These are phyloP conservation scores for Cettia cetti DNA, from an alignment of 2,113 vertebrate genomes.

Conservation along the genomic window DNA sequence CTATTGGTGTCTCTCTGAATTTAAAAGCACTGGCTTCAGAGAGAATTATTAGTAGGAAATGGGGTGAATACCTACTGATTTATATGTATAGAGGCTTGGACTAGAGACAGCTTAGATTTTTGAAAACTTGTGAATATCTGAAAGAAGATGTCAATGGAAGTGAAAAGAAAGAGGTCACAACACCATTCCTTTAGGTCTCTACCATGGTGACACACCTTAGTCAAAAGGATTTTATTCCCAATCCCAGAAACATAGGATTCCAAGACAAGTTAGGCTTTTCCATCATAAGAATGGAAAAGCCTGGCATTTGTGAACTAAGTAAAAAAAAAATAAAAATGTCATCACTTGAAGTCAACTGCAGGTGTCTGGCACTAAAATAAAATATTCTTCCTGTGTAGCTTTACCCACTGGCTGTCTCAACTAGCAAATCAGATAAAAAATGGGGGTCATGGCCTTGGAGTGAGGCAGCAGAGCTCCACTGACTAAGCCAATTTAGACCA, in stretches of 20 bases:
- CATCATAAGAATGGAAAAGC: background rate
- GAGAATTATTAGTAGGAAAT: background rate
- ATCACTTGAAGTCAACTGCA: background rate
- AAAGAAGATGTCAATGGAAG: background rate
- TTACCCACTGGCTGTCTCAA: background rate
- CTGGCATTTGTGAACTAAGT: background rate
- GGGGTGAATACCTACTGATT: background rate
- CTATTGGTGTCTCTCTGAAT: background rate
- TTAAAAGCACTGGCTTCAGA: background rate
- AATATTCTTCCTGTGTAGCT: background rate
- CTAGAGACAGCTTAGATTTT: background rate
- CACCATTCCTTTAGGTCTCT: background rate
- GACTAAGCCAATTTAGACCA: conserved; percentile 4
- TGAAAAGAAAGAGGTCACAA: background rate
- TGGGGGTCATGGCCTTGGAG: background rate
- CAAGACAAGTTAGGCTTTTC: background rate
- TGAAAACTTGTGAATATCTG: background rate
- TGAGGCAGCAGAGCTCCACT: background rate
- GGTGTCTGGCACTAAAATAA: background rate
- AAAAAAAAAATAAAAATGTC: background rate
- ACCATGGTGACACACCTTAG: background rate
- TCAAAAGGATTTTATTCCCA: background rate
- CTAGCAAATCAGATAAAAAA: conserved; percentile 13
- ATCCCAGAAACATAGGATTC: background rate
- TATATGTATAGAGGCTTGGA: background rate